Conservation (phyloP, 2,113 vertebrate genomes). For the Callaeas wilsoni region DNA sequence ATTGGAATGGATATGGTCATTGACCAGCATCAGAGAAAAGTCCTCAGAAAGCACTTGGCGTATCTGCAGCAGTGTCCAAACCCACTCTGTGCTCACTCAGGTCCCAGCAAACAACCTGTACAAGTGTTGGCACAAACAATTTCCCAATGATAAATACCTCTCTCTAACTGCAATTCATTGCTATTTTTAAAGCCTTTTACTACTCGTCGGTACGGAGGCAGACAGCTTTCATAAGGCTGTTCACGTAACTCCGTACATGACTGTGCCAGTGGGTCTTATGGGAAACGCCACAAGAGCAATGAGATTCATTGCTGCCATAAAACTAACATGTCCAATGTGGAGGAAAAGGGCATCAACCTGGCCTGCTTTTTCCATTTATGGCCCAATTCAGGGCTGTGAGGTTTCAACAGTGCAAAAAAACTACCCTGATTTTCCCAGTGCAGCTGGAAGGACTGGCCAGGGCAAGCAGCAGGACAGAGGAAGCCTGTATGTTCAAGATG, state of each 20-base stretch:
- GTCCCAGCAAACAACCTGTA: background rate
- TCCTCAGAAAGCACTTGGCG: fast-evolving
- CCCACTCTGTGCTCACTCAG: background rate
- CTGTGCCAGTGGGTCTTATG: fast-evolving
- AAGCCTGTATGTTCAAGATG: fast-evolving
- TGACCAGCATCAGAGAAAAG: background rate
- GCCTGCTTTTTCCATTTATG: background rate
- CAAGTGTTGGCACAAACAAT: background rate
- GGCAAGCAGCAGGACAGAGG: background rate
- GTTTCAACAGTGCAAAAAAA: background rate
- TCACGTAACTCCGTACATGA: background rate
- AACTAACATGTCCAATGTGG: background rate
- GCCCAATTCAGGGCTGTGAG: background rate
- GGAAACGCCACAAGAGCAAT: background rate
- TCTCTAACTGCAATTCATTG: background rate
- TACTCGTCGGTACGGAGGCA: background rate
- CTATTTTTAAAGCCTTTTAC: background rate
- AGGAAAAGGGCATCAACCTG: background rate
- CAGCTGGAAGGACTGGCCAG: background rate
- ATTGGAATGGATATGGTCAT: background rate
- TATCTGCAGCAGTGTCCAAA: background rate
- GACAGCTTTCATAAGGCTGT: background rate
- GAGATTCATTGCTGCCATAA: background rate
- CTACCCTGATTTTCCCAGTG: background rate
- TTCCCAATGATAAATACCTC: background rate